Evolutionary conservation across 1,140 invertebrate genomes (phyloP).

Genomic region (Andrena cerasifolii): DNA sequence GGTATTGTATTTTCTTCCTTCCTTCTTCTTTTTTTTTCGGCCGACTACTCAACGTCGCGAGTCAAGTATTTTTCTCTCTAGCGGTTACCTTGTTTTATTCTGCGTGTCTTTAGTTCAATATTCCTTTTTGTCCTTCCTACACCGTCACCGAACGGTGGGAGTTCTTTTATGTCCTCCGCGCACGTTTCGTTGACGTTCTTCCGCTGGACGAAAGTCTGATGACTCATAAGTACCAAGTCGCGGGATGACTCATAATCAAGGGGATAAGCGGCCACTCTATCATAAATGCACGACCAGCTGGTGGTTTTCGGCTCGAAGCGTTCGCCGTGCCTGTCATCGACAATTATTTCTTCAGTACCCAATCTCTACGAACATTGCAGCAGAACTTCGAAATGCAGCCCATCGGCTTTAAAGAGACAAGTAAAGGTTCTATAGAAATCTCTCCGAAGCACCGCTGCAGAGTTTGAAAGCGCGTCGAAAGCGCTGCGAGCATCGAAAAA

Average conservation of each 20-base stretch:
- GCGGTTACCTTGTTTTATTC: background rate
- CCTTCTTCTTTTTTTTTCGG: slow-evolving; percentile 33
- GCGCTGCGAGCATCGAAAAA: background rate
- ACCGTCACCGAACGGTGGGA: slow-evolving; percentile 28
- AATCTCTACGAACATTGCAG: too few species aligned
- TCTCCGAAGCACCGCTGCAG: background rate
- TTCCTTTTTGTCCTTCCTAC: slow-evolving; percentile 5
- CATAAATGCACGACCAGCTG: background rate
- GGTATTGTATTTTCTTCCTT: slow-evolving; percentile 43
- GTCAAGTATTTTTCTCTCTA: slow-evolving; percentile 20
- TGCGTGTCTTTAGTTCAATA: background rate
- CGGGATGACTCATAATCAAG: slow-evolving; percentile 18
- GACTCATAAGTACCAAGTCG: slow-evolving; percentile 4
- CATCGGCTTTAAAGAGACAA: background rate
- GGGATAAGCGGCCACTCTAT: background rate
- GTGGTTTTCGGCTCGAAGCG: background rate
- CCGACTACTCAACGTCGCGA: slow-evolving; percentile 26
- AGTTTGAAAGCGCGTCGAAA: background rate
- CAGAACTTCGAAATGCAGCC: too few species aligned
- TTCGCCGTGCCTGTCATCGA: background rate
- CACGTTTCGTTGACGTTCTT: slow-evolving; percentile 15
- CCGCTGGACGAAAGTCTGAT: slow-evolving; percentile 2
- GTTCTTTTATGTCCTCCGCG: background rate
- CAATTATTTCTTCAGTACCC: too few species aligned
- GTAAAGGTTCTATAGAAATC: too few species aligned